phyloP scores from a whole-genome alignment of 1,140 invertebrate genomes.

The Anoplophora glabripennis region DNA sequence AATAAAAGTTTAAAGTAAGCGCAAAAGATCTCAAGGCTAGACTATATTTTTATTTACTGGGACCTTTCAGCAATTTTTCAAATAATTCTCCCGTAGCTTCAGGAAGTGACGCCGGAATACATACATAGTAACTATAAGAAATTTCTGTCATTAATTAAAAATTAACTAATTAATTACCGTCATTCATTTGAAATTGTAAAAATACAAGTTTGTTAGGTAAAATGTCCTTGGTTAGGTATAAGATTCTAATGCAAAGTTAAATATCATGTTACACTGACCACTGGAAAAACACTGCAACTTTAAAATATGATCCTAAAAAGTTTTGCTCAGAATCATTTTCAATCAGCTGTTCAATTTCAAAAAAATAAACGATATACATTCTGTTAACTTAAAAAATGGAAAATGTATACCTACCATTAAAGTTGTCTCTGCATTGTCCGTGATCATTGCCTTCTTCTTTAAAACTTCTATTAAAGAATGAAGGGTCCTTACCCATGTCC shows the following conservation, averaged over 20 bases:
- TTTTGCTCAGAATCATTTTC: no score
- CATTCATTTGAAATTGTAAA: no score
- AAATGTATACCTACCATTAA: neutral
- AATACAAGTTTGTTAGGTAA: no score
- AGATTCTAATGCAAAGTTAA: no score
- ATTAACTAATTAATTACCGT: no score
- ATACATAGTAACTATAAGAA: no score
- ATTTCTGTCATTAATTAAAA: no score
- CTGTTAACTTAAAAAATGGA: neutral
- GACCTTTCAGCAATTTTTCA: constrained; percentile 15
- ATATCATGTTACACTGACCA: no score
- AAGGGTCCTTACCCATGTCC: neutral
- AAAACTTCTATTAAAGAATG: neutral
- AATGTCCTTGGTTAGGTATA: no score
- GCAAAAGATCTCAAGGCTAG: constrained; percentile 27
- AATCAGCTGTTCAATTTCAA: neutral
- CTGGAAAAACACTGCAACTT: no score
- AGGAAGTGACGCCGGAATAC: constrained; percentile 4
- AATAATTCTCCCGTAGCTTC: constrained; percentile 4
- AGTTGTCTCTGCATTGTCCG: neutral
- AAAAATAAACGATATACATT: neutral
- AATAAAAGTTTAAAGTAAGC: constrained; percentile 48
- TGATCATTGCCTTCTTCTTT: neutral
- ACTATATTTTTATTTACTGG: constrained; percentile 18
- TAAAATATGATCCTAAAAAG: no score